Evolutionary conservation across 2,888 invertebrate genomes (phyloP).

Genomic region (Acrobasis suavella): DNA sequence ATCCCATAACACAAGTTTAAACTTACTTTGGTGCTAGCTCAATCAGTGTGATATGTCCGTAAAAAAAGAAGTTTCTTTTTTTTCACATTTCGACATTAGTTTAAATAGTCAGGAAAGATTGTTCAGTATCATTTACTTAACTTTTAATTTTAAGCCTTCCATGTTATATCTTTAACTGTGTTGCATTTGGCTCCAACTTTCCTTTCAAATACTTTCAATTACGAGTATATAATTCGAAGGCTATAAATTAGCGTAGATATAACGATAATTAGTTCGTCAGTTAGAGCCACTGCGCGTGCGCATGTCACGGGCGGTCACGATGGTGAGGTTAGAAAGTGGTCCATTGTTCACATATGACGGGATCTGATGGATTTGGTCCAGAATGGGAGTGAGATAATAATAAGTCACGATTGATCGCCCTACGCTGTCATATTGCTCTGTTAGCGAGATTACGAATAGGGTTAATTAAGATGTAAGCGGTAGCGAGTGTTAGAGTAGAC

Average conservation of each 20-base stretch:
- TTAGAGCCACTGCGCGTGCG: slow-evolving; percentile 4
- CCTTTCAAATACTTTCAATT: no score
- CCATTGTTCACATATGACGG: slow-evolving; percentile 65
- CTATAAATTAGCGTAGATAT: background rate
- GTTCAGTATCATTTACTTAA: no score
- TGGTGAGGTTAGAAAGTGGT: slow-evolving; percentile 69
- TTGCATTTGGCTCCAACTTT: no score
- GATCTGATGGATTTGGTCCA: slow-evolving; percentile 62
- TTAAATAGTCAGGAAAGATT: no score
- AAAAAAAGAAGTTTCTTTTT: no score
- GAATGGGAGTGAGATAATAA: slow-evolving; percentile 42
- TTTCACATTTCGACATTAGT: no score
- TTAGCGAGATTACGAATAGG: slow-evolving; percentile 34
- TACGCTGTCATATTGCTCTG: slow-evolving; percentile 47
- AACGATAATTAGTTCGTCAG: slow-evolving; percentile 6
- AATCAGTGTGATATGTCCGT: no score
- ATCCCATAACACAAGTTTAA: no score
- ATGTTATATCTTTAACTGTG: no score
- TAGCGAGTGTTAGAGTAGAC: no score
- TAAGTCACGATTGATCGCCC: slow-evolving; percentile 74
- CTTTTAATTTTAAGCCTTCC: no score
- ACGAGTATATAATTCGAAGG: background rate
- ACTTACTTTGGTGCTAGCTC: no score
- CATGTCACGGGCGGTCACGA: slow-evolving; percentile 62
- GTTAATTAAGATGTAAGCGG: slow-evolving; percentile 38